Base-by-base conservation (phyloP, 2,797 vertebrate genomes). In the Danio kyathit region DNA sequence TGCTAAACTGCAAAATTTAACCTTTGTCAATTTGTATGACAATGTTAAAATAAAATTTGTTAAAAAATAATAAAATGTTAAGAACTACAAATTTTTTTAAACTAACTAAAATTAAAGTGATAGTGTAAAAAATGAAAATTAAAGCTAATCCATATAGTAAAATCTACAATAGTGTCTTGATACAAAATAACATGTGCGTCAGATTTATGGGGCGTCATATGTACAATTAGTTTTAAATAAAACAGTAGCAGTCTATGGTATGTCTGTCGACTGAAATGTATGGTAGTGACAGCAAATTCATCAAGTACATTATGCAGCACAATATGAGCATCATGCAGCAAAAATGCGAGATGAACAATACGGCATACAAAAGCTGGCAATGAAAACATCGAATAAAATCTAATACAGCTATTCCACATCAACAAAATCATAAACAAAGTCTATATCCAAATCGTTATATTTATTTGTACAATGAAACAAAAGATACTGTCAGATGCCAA, bases 381-480 rank as follows among this genome's bases (percentile, higher is more conserved):
- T 65, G 29, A 29, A 14, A 76, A 54, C 8, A 48, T 13, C 12
- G 13, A 49, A 49, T 38, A 57, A 67, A 77, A 51, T 48, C 14
- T 13, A 67, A 67, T 67, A 59, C 64, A 67, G 41, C 29, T 59
- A 6, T 66, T 19, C 9, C 44, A 56, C 40, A 21, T 48, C 16
- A 4, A 41, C 73, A 44, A 56, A 38, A 40, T 2, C 46, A 4
- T 8, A 49, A 71, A 10, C 41, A n/a, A 73, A 49, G 44, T 82
- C 75, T 3, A 29, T 73, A 85, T 71, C 65, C 75, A 82, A 75
- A 76, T 63, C 46, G 46, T 75, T 38, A 21, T 48, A 56, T 74
- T 74, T 79, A 67, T 86, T 81, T 79, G 13, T 76, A 61, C 48
- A 78, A 29, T 81, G 29, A 75, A 49, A 52, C 61, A 76, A 76